phyloP scores from a whole-genome alignment of 1,140 invertebrate species.

The Hylyphantes graminicola region DNA sequence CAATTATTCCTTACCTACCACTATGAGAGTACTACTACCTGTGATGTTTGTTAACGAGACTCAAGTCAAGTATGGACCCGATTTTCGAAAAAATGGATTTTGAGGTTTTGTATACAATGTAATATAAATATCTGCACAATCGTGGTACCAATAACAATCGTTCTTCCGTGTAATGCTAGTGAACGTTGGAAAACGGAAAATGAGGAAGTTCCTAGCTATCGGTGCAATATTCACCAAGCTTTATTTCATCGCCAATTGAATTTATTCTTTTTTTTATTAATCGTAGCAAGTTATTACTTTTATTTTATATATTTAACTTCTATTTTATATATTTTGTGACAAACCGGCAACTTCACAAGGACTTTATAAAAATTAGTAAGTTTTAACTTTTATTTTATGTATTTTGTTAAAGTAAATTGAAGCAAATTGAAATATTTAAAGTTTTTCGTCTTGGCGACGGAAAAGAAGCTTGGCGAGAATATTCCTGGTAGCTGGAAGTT shows the following conservation, averaged over 20 bases:
- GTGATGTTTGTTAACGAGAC: background rate
- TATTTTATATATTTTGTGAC: too few relatives aligned
- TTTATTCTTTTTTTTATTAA: too few relatives aligned
- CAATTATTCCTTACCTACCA: background rate
- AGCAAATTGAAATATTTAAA: too few relatives aligned
- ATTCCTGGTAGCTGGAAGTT: too few relatives aligned
- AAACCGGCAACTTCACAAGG: too few relatives aligned
- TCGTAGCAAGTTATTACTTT: too few relatives aligned
- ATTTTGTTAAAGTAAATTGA: too few relatives aligned
- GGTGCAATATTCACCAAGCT: constrained; percentile 8
- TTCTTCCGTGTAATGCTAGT: constrained; percentile 59
- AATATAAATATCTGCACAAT: constrained; percentile 57
- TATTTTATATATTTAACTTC: too few relatives aligned
- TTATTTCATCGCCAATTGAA: background rate
- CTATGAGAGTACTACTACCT: background rate
- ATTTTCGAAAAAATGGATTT: constrained; percentile 36
- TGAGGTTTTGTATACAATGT: constrained; percentile 51
- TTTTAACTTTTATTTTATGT: too few relatives aligned
- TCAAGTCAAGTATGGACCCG: background rate
- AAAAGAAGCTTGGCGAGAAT: too few relatives aligned
- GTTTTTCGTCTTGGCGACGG: too few relatives aligned
- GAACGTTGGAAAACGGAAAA: constrained; percentile 22
- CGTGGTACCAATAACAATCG: constrained; percentile 54
- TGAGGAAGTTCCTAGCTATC: constrained; percentile 20
- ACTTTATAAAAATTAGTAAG: too few relatives aligned